Conservation (phyloP, 2,888 invertebrate species). For the Dasysyrphus tricinctus region DNA sequence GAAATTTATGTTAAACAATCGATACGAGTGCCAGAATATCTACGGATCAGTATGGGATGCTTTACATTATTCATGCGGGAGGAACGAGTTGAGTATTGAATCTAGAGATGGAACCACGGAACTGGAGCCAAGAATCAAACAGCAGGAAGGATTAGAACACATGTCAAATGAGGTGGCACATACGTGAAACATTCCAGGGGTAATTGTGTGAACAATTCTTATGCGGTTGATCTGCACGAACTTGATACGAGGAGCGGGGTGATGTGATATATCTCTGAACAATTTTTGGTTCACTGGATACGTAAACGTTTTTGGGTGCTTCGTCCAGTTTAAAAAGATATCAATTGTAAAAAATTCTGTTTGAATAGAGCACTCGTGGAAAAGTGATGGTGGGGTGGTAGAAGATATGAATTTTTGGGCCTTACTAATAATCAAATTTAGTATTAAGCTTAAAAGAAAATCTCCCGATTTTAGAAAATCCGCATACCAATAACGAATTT, state of each 20-base stretch:
- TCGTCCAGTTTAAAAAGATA: neutral
- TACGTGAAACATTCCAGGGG: conserved; percentile 17
- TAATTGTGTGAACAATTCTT: conserved; percentile 63
- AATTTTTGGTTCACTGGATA: conserved; percentile 27
- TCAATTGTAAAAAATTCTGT: neutral
- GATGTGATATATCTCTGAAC: neutral
- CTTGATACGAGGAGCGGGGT: neutral
- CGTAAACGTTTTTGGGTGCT: neutral
- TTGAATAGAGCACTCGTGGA: neutral
- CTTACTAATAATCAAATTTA: too few species aligned
- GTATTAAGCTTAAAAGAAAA: too few species aligned
- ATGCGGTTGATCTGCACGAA: conserved; percentile 47
- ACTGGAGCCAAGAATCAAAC: conserved; percentile 63
- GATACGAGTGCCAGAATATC: conserved; percentile 44
- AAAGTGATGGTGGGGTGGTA: too few species aligned
- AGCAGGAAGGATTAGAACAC: conserved; percentile 63
- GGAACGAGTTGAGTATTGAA: conserved; percentile 24
- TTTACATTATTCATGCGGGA: conserved; percentile 55
- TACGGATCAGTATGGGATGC: neutral
- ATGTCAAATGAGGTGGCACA: conserved; percentile 50
- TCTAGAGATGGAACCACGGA: conserved; percentile 2
- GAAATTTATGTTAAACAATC: conserved; percentile 74
- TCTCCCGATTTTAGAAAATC: too few species aligned
- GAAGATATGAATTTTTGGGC: too few species aligned
- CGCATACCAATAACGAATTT: too few species aligned